Percentiles rank a stretch among this genome's conserved stretches.
phyloP scores from a whole-genome alignment of 2,888 invertebrate genomes.

The Pilophorus perplexus region DNA sequence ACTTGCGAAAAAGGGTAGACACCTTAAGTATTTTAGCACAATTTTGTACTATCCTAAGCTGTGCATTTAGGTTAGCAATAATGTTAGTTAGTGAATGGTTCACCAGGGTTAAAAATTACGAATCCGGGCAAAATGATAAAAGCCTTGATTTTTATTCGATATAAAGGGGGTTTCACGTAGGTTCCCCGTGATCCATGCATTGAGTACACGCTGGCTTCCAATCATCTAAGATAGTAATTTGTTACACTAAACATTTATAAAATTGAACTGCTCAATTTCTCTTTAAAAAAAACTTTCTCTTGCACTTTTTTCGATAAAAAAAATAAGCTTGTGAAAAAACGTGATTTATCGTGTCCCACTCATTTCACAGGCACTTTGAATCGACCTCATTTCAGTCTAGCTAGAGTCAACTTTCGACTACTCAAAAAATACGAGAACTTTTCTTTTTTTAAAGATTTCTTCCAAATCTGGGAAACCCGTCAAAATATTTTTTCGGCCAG shows the following conservation, averaged over 20 bases:
- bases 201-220: conserved; percentile 34
- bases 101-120: conserved; percentile 44
- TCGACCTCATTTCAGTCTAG: no score
- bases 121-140: conserved; percentile 27
- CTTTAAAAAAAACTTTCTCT: conserved; percentile 18
- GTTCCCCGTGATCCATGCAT: conserved; percentile 44
- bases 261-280: conserved; percentile 35
- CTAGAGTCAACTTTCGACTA: no score
- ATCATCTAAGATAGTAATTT: conserved; percentile 21
- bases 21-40: no score
- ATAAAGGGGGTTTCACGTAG: conserved; percentile 42
- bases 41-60: conserved; percentile 45
- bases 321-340: no score
- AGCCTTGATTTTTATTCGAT: conserved; percentile 25
- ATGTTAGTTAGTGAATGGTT: conserved; percentile 46
- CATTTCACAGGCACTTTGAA: no score
- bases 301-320: conserved; percentile 1
- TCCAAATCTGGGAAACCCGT: no score
- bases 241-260: background rate
- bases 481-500: no score
- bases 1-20: no score
- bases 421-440: no score
- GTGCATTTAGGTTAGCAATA: conserved; percentile 46
- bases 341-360: background rate
- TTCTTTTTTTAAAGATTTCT: no score